A percentile compares a stretch with the other conserved stretches of the same genome.
Conservation (phyloP, 2,888 invertebrate species). For the Cheilosia scutellata region DNA sequence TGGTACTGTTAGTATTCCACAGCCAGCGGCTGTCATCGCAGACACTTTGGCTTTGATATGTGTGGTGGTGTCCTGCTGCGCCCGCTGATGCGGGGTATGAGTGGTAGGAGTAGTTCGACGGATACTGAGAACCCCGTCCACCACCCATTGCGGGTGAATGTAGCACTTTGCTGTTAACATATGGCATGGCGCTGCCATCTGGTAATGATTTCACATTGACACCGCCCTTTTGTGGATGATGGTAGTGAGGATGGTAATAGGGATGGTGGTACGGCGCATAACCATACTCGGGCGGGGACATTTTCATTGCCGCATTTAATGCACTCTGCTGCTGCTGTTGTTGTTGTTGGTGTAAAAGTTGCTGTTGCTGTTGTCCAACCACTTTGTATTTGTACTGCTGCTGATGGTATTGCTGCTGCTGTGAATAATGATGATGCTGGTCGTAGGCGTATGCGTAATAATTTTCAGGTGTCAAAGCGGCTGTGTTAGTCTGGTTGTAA, state of each 20-base stretch:
- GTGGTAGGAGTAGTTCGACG: constrained; percentile 56
- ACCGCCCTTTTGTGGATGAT: constrained; percentile 65
- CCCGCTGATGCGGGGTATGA: constrained; percentile 57
- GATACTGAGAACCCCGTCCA: constrained; percentile 52
- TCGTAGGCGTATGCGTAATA: constrained; percentile 68
- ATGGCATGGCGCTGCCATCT: constrained; percentile 67
- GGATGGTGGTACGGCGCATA: constrained; percentile 69
- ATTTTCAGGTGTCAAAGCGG: constrained; percentile 35
- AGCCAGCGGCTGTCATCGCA: constrained; percentile 71
- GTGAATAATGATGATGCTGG: constrained; percentile 42
- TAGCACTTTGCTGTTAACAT: constrained; percentile 61
- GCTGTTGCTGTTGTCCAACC: constrained; percentile 48
- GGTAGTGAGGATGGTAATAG: constrained; percentile 68
- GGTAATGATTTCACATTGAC: constrained; percentile 61
- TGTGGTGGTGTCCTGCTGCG: constrained; percentile 66
- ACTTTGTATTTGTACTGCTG: constrained; percentile 58
- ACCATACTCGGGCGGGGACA: constrained; percentile 66
- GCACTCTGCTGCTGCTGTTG: constrained; percentile 54
- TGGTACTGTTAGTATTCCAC: constrained; percentile 40
- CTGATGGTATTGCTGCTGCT: constrained; percentile 50
- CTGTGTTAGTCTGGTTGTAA: constrained; percentile 27
- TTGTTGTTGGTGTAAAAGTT: constrained; percentile 38
- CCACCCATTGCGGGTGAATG: constrained; percentile 39
- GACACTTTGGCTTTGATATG: constrained; percentile 72
- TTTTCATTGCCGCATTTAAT: constrained; percentile 49